Evolutionary conservation across 2,888 invertebrate species (phyloP).

Genomic region (Nemoura dubitans): DNA sequence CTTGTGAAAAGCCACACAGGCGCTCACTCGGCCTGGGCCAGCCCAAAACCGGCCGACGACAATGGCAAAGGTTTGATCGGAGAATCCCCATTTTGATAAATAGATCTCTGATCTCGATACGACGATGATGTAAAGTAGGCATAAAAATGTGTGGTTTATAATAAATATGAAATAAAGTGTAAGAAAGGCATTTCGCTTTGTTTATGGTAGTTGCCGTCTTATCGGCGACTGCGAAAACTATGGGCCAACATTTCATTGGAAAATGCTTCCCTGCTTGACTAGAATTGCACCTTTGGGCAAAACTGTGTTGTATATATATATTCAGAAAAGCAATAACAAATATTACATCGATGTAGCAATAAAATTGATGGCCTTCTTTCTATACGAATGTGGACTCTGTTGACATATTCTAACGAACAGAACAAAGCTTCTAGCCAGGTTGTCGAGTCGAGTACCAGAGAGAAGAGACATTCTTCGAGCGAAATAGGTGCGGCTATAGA

Average conservation of each 20-base stretch:
- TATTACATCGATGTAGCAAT: constrained; percentile 26
- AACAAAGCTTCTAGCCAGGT: too few species aligned
- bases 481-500: neutral
- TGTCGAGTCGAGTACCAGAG: too few species aligned
- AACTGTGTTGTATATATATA: constrained; percentile 16
- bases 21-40: too few species aligned
- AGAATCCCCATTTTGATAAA: neutral
- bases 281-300: constrained; percentile 26
- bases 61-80: too few species aligned
- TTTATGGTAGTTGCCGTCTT: constrained; percentile 17
- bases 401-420: neutral
- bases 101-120: neutral
- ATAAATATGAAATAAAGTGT: neutral
- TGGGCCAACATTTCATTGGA: constrained; percentile 31
- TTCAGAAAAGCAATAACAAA: constrained; percentile 31
- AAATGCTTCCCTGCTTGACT: constrained; percentile 4
- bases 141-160: neutral
- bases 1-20: too few species aligned
- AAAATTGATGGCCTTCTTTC: constrained; percentile 16
- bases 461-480: too few species aligned
- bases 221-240: constrained; percentile 15
- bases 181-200: neutral
- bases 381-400: constrained; percentile 12
- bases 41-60: too few species aligned
- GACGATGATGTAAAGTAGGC: neutral